Conservation (phyloP, 2,797 vertebrate genomes). For the Platalea minor region DNA sequence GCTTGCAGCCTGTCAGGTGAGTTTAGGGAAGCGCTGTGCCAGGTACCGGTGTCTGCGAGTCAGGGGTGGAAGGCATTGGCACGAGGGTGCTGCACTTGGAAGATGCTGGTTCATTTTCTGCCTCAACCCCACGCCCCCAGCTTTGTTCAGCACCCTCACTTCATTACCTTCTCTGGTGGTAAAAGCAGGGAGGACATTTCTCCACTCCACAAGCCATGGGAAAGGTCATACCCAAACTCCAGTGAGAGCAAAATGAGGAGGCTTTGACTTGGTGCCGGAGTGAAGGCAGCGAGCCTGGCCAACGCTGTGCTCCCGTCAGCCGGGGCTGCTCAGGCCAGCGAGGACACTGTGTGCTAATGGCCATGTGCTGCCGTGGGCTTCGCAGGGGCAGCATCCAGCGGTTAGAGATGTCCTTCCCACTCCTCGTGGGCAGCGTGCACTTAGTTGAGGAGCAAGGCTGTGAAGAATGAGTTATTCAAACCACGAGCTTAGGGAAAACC, state of each 20-base stretch:
- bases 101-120: background rate
- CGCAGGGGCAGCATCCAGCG: background rate
- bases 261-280: background rate
- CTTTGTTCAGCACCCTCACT: background rate
- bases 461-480: background rate
- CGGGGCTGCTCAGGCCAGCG: background rate
- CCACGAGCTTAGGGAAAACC: background rate
- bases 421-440: accelerated
- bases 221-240: background rate
- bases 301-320: accelerated
- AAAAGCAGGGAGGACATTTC: background rate
- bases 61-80: background rate
- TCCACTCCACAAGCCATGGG: background rate
- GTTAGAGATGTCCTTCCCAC: background rate
- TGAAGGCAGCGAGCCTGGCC: background rate
- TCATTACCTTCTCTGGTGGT: background rate
- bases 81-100: background rate
- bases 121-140: background rate
- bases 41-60: background rate
- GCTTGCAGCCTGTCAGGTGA: background rate
- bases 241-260: background rate
- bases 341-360: background rate
- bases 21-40: background rate
- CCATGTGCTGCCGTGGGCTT: accelerated
- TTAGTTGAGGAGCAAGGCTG: background rate